These are phyloP conservation scores for Parnassius apollo DNA, from an alignment of 2,888 invertebrate species.

Conservation along the genomic window DNA sequence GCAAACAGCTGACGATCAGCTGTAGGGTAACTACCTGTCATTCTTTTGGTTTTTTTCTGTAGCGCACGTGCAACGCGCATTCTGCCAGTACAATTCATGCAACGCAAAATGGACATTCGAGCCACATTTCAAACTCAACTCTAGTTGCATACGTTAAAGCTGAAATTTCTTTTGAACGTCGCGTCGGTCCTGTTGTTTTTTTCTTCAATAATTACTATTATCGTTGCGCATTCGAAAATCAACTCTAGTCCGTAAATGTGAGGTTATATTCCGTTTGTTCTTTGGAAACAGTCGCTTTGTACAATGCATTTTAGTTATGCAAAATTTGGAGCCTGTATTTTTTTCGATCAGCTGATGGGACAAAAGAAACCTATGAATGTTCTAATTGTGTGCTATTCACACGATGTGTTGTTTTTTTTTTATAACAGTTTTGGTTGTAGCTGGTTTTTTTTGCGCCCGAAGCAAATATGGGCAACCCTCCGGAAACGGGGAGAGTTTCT, in stretches of 20 bases:
- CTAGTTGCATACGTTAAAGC: neutral
- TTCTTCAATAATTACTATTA: constrained; percentile 1
- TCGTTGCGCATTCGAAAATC: neutral
- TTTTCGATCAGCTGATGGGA: constrained; percentile 36
- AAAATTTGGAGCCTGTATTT: constrained; percentile 34
- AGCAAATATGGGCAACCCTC: no score
- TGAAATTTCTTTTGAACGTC: neutral
- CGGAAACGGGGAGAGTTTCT: no score
- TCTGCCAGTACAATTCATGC: constrained; percentile 15
- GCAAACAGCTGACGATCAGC: constrained; percentile 51
- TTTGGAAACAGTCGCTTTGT: constrained; percentile 1
- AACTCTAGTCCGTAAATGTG: neutral
- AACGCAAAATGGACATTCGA: constrained; percentile 20
- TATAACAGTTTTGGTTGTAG: neutral
- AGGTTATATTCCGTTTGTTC: constrained; percentile 3
- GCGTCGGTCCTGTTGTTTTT: neutral
- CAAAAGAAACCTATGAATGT: constrained; percentile 20
- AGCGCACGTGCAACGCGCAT: constrained; percentile 40
- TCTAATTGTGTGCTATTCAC: constrained; percentile 8
- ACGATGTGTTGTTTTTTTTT: constrained; percentile 8
- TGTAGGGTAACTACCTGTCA: constrained; percentile 37
- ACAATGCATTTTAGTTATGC: constrained; percentile 33
- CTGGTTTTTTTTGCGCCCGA: no score
- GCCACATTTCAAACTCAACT: neutral
- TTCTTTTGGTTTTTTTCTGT: constrained; percentile 35